phyloP scores from a whole-genome alignment of 1,140 invertebrate species.

The Lysiphlebus fabarum region DNA sequence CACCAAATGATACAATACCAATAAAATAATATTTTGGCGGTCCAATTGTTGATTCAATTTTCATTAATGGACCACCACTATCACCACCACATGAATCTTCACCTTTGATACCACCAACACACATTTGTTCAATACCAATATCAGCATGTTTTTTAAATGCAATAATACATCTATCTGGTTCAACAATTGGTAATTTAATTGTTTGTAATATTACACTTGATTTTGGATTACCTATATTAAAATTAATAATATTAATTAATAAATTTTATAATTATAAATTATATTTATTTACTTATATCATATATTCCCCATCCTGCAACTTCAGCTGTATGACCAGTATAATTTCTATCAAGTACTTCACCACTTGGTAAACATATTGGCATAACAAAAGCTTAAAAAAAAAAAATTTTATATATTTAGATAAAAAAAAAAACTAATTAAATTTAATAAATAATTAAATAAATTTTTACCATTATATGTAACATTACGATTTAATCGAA shows the following conservation, averaged over 20 bases:
- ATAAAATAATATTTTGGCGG: slow-evolving; percentile 56
- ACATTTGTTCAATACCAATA: slow-evolving; percentile 55
- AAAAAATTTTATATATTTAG: no score
- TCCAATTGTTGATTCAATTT: slow-evolving; percentile 44
- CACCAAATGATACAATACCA: slow-evolving; percentile 69
- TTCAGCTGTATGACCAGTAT: slow-evolving; percentile 49
- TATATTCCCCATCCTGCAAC: slow-evolving; percentile 59
- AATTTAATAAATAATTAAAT: neutral
- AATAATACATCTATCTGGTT: slow-evolving; percentile 39
- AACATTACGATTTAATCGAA: slow-evolving; percentile 56
- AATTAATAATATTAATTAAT: neutral
- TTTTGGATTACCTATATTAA: slow-evolving; percentile 29
- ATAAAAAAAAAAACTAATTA: slow-evolving; percentile 8
- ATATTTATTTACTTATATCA: slow-evolving; percentile 36
- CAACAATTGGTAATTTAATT: slow-evolving; percentile 52
- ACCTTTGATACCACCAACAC: slow-evolving; percentile 58
- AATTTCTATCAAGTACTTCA: slow-evolving; percentile 35
- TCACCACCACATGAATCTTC: slow-evolving; percentile 65
- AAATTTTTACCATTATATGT: slow-evolving; percentile 56
- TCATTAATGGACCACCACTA: slow-evolving; percentile 68
- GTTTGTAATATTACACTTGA: slow-evolving; percentile 43
- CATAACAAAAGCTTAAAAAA: slow-evolving; percentile 52
- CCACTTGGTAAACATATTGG: slow-evolving; percentile 60
- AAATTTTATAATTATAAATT: neutral
- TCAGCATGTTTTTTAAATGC: slow-evolving; percentile 47